Base-by-base conservation (phyloP, 2,797 vertebrate species). In the Crenuchus spilurus region DNA sequence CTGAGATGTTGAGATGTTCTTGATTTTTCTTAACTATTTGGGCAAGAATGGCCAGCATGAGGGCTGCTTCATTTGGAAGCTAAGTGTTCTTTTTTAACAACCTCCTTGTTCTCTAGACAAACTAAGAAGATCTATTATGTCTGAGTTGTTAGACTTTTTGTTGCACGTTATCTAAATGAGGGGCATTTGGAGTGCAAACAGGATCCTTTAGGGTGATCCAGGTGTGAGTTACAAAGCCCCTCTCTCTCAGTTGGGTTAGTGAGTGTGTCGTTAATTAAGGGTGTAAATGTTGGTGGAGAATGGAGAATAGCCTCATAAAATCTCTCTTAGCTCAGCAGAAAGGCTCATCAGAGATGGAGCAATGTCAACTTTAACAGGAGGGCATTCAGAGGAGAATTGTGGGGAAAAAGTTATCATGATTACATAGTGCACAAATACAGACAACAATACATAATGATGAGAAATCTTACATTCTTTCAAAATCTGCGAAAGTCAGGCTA, bases 301-400 rank as follows among this genome's bases (percentile, higher is more conserved):
- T 91, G 89, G 89, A 79, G 88, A 85, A 84, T 82, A 76, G 83
- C 72, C 91, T 92, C 88, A 55, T 95, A 94, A 95, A 95, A 93
- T 91, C 91, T 93, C 90, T 93, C 92, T 93, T 92, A 93, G 90
- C 91, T 96, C 94, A 95, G 94, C 94, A 94, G 91, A 94, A 95
- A 95, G 92, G 92, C 92, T 92, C 91, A 92, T 91, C 94, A 91
- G 76, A 44, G 92, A 88, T 8, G 7, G 26, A 24, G n/a, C 94
- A 94, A 93, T 94, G 94, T 95, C 92, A 94, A 94, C 92, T 94
- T 95, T 91, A 89, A 91, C 89, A 82, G 60, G 77, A 87, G 84
- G 77, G 87, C 86, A 16, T 49, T 42, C 37, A 4, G n/a, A 7
- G 13, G 30, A 16, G 35, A 10, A 61, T 10, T 3, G 26, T 16